Evolutionary conservation across 2,888 invertebrate genomes (phyloP), one percentile per base, ranked within the genome.

Genomic region (Scaptomyza cyrtandrae): DNA sequence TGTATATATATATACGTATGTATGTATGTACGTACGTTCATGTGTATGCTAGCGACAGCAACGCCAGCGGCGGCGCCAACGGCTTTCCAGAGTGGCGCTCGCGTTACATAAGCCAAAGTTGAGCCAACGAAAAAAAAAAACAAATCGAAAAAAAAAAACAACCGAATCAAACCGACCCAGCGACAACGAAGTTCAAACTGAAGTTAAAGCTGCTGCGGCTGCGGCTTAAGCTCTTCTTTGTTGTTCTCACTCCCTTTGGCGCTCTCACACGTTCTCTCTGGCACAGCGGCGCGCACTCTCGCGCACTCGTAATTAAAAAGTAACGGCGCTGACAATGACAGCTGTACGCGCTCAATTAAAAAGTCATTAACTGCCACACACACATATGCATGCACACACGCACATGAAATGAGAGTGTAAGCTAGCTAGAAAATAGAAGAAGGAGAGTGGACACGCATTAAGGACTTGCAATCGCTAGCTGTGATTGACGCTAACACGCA

Each of bases 321-420:
- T 72, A 85, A 83, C 85, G 85, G 83, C 85, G 85, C 82, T 80
- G 82, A 54, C 70, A 71, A 79, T 69, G 83, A 78, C 87, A 83
- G 87, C 82, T 87, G 88, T 82, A 82, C 63, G 86, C 67, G 80
- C 83, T 82, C 86, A 84, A 84, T 84, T 87, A 87, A 84, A 87
- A 87, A 85, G 88, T 84, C 84, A 84, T 87, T 87, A 87, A 85
- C 88, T 71, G 77, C 50, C 65, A 65, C 75, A 74, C 41, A 73
- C 35, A 64, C 14, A 43, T 33, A 50, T 41, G 45, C 41, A 49
- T 5, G 24, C 24, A 24, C 33, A 46, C 43, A 14, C 39, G 49
- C 1, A 49, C 35, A 24, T 31, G 43, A 46, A 57, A 16, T 71
- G 59, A 59, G 57, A n/a, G 27, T 24, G 29, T 14, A 6, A 43